These are phyloP conservation scores for Phyllotreta striolata DNA, from an alignment of 2,888 invertebrate genomes.

Conservation along the genomic window DNA sequence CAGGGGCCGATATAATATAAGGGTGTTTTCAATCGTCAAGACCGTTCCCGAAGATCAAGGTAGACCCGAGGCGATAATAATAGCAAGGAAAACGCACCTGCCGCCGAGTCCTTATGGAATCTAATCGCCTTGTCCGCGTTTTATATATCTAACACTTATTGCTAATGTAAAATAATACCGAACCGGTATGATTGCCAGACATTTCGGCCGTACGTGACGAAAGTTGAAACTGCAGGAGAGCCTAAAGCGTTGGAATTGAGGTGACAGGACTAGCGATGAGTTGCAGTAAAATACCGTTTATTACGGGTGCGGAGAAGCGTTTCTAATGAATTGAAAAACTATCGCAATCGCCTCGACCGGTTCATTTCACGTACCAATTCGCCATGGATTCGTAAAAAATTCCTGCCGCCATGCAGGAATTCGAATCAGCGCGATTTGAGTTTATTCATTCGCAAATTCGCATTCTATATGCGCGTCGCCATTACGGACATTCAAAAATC, in stretches of 20 bases:
- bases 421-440: too few relatives aligned
- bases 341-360: too few relatives aligned
- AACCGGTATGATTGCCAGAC: conserved; percentile 47
- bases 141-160: conserved; percentile 41
- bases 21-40: conserved; percentile 21
- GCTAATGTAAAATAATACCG: conserved; percentile 50
- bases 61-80: conserved; percentile 21
- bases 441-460: background rate
- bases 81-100: conserved; percentile 31
- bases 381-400: too few relatives aligned
- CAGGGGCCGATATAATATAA: conserved; percentile 3
- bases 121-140: conserved; percentile 36
- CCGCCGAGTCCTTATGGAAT: conserved; percentile 34
- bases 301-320: too few relatives aligned
- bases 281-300: background rate
- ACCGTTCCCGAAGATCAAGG: conserved; percentile 23
- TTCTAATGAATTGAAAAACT: too few relatives aligned
- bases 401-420: too few relatives aligned
- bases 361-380: too few relatives aligned
- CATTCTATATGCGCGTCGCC: conserved; percentile 1
- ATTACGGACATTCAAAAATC: conserved; percentile 8
- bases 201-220: conserved; percentile 48
- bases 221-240: conserved; percentile 38
- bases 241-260: conserved; percentile 9
- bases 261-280: conserved; percentile 1